Evolutionary conservation across 1,140 invertebrate species (phyloP), one percentile per base, ranked within the genome.

Genomic region (Eriocheir sinensis): DNA sequence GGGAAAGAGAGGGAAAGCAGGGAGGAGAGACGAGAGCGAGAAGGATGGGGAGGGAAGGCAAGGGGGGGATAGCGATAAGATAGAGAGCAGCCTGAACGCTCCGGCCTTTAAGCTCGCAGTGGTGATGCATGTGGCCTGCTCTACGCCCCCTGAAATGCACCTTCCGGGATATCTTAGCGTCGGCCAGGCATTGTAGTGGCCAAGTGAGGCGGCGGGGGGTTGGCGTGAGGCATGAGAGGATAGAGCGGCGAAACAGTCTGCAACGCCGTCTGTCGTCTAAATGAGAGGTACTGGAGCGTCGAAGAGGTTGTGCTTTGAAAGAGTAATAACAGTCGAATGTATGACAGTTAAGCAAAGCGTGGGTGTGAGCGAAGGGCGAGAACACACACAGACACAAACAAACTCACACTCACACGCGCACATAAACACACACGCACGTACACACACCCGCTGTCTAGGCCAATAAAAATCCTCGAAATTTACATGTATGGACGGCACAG

Each of bases 151-250:
- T 72, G 60, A 72, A 72, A 72, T 72, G 60, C 27, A 72, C 60
- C 60, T 72, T 72, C 60, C 60, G 21, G 60, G n/a, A 72, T 72
- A 72, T 72, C 60, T n/a, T n/a, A 72, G n/a, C n/a, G 60, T n/a
- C 27, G 21, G 12, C 21, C 27, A 72, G 27, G 21, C 27, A 72
- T 72, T 72, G 21, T 72, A 72, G 60, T 21, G 27, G 60, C 27
- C 12, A n/a, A 72, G 27, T 12, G n/a, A n/a, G 60, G 60, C 6
- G 12, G 60, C 17, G 60, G 60, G 60, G 4, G 60, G 2, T n/a
- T 72, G 60, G 60, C 17, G 60, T 6, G 60, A 72, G 6, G 27
- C 60, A 4, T 6, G 60, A 17, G 17, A 4, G 60, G n/a, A n/a
- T 8, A 48, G 15, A 48, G n/a, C n/a, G 15, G 44, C 15, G 4